Conservation (phyloP, 1,140 invertebrate species). For the Cyphomyrmex costatus region DNA sequence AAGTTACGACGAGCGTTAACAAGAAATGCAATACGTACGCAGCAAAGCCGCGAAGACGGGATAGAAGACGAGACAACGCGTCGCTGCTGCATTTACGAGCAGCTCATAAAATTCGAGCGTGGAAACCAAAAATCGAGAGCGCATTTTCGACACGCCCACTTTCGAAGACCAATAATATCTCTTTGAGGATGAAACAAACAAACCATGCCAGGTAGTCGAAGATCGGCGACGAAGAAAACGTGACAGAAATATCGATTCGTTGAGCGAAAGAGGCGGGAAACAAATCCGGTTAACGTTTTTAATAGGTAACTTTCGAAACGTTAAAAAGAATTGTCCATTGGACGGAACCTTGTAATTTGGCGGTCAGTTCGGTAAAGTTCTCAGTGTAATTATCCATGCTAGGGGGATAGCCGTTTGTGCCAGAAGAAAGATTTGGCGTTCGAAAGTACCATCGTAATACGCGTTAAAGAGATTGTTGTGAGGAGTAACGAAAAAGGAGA, state of each 20-base stretch:
- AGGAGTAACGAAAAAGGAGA: slow-evolving; percentile 16
- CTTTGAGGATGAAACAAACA: slow-evolving; percentile 13
- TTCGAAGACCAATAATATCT: background rate
- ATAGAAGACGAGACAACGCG: background rate
- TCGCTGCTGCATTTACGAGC: slow-evolving; percentile 61
- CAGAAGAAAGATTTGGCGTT: background rate
- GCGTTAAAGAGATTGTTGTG: slow-evolving; percentile 2
- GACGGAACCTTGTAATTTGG: slow-evolving; percentile 34
- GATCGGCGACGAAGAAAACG: background rate
- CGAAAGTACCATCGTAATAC: slow-evolving; percentile 18
- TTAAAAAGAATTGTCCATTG: slow-evolving; percentile 1
- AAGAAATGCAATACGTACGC: slow-evolving; percentile 38
- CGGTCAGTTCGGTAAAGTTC: slow-evolving; percentile 3
- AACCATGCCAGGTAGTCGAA: slow-evolving; percentile 1
- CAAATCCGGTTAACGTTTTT: slow-evolving; percentile 1
- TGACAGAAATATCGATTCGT: background rate
- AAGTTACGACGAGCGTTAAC: slow-evolving; percentile 65
- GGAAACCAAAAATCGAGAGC: slow-evolving; percentile 56
- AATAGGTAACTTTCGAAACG: slow-evolving; percentile 20
- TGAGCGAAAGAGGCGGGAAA: background rate
- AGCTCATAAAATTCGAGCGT: slow-evolving; percentile 57
- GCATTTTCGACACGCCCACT: slow-evolving; percentile 51
- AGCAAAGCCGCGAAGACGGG: slow-evolving; percentile 17
- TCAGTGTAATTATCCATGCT: background rate
- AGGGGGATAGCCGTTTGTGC: background rate